Evolutionary conservation across 2,797 vertebrate genomes (phyloP).

Genomic region (Anisognathus igniventris): DNA sequence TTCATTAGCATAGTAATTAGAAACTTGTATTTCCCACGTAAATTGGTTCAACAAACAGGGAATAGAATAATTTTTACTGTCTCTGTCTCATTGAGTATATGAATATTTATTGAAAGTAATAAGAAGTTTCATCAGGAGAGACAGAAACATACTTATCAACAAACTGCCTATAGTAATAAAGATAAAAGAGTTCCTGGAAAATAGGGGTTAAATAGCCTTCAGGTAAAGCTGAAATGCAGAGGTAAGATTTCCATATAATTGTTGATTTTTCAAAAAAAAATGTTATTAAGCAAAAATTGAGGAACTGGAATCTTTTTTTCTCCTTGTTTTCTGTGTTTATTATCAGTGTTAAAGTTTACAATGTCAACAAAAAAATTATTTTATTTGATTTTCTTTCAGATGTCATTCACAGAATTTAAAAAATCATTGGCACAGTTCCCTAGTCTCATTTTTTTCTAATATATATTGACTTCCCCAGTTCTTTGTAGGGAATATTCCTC

Average conservation of each 20-base stretch:
- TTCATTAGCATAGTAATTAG: neutral
- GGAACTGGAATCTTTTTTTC: neutral
- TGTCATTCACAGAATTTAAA: neutral
- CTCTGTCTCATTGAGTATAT: neutral
- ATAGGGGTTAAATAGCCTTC: neutral
- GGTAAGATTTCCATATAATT: neutral
- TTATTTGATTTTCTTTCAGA: neutral
- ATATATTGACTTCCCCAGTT: neutral
- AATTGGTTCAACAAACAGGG: neutral
- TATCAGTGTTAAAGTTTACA: neutral
- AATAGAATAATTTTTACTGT: neutral
- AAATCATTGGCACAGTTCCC: neutral
- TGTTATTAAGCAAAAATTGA: neutral
- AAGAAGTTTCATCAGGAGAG: neutral
- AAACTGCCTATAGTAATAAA: neutral
- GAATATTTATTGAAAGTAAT: conserved; percentile 25
- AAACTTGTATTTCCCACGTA: neutral
- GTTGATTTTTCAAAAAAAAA: neutral
- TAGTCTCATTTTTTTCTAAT: neutral
- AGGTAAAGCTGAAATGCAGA: neutral
- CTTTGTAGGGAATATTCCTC: neutral
- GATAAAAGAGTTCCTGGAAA: neutral
- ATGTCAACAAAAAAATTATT: neutral
- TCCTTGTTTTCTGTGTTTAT: neutral
- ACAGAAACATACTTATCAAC: neutral